Evolutionary conservation across 2,113 vertebrate species (phyloP), one percentile per base, ranked within the genome.

Genomic region (Eurypyga helias): DNA sequence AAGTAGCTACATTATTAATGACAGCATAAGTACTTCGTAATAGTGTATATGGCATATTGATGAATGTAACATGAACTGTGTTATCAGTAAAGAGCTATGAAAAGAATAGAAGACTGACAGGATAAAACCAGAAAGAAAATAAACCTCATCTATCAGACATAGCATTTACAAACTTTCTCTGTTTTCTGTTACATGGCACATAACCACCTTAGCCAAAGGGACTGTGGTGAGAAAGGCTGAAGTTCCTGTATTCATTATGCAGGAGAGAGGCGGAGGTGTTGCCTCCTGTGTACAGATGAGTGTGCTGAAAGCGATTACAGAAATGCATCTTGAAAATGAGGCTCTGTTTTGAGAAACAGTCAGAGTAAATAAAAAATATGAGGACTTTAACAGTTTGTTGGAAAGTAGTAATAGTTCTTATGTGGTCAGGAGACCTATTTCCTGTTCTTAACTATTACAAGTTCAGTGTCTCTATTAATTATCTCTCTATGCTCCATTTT

Each of bases 1-100:
- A 57, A 62, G 45, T 43, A 16, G n/a, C 36, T 95, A 24, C 77
- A 85, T 93, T 92, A 92, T 85, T 91, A 90, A 84, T 95, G 77
- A 62, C 54, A 92, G 57, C 31, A 20, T 33, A 83, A 86, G 90
- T 66, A 70, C 45, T 71, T 80, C 60, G 11, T 55, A 48, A 52
- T 20, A 84, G 29, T 48, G n/a, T 83, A 58, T 46, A 23, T 52
- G 62, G 36, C n/a, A 72, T 85, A 85, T 52, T 91, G 94, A 83
- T 91, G 77, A 65, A 72, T 62, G 33, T 28, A 78, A 64, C 52
- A n/a, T 91, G 62, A 87, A 78, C 55, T 79, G 45, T 52, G 54
- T 46, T 89, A 36, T 89, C 79, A 70, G 65, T 49, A 78, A 81
- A 79, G 58, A 85, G 36, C 72, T 83, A 29, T 86, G 89, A 57